A percentile compares a stretch with the other conserved stretches of the same genome.
Conservation (phyloP, 1,140 invertebrate genomes). For the Drosophila lacertosa region DNA sequence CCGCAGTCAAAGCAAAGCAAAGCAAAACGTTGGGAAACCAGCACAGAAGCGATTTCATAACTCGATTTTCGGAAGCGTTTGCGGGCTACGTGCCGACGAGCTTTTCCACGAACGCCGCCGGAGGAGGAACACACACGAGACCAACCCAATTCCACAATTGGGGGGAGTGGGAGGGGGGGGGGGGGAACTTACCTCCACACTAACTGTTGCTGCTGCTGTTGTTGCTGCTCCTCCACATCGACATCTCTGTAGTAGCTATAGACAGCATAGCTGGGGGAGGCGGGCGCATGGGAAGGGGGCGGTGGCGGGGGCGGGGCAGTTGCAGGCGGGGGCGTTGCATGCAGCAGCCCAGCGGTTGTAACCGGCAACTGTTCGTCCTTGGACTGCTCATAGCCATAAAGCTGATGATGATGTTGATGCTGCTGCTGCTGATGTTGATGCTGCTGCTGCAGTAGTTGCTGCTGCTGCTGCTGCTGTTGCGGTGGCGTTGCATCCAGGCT, state of each 20-base stretch:
- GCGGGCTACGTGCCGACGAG: constrained; percentile 35
- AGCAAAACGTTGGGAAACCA: constrained; percentile 1
- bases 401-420: constrained; percentile 13
- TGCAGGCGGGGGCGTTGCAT: constrained; percentile 17
- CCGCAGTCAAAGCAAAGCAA: not conserved
- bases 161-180: not conserved
- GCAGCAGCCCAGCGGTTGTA: constrained; percentile 51
- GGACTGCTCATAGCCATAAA: constrained; percentile 15
- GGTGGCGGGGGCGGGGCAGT: not conserved
- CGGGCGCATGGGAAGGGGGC: constrained; percentile 12
- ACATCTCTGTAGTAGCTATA: constrained; percentile 57
- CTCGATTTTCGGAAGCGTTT: constrained; percentile 36
- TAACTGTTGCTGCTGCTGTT: constrained; percentile 12
- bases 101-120: constrained; percentile 28
- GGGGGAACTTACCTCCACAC: constrained; percentile 60
- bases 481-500: constrained; percentile 21
- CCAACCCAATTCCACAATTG: constrained; percentile 1
- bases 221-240: constrained; percentile 3
- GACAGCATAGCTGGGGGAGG: constrained; percentile 39
- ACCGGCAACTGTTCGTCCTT: constrained; percentile 46
- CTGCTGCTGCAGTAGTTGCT: constrained; percentile 28
- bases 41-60: constrained; percentile 49
- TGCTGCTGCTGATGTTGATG: constrained; percentile 25
- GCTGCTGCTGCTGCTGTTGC: constrained; percentile 1
- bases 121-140: not conserved